Percentiles rank a stretch among this genome's conserved stretches.
These are phyloP conservation scores for Ophraella communa DNA, from an alignment of 2,888 invertebrate genomes.

Conservation along the genomic window DNA sequence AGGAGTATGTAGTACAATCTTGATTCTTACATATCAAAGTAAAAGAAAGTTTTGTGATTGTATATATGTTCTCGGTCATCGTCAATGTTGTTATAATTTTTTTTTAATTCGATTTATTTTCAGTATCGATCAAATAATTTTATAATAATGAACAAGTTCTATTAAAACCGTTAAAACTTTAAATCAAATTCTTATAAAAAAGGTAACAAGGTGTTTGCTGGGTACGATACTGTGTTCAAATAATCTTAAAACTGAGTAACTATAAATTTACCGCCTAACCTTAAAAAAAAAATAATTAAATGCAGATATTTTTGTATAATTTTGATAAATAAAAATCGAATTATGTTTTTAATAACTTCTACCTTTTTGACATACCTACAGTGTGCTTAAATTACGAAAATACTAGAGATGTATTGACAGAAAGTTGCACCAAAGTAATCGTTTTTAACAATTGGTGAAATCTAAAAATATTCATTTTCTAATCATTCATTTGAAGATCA, in stretches of 20 bases:
- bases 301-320: constrained; percentile 6
- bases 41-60: no score
- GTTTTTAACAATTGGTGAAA: no score
- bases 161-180: neutral
- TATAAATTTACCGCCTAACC: neutral
- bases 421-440: no score
- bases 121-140: no score
- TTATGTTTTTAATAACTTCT: neutral
- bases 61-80: no score
- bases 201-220: neutral
- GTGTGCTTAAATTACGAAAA: neutral
- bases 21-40: neutral
- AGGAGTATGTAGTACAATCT: neutral
- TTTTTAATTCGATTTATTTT: no score
- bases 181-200: no score
- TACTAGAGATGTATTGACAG: neutral
- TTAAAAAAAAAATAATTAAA: neutral
- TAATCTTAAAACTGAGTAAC: neutral
- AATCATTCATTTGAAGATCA: no score
- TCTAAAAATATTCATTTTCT: no score
- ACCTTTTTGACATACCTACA: neutral
- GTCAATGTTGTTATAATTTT: no score
- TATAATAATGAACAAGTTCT: neutral
- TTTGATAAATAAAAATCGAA: neutral
- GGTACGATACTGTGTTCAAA: constrained; percentile 6